Evolutionary conservation across 2,797 vertebrate species (phyloP).

Genomic region (Pachyuromys duprasi): DNA sequence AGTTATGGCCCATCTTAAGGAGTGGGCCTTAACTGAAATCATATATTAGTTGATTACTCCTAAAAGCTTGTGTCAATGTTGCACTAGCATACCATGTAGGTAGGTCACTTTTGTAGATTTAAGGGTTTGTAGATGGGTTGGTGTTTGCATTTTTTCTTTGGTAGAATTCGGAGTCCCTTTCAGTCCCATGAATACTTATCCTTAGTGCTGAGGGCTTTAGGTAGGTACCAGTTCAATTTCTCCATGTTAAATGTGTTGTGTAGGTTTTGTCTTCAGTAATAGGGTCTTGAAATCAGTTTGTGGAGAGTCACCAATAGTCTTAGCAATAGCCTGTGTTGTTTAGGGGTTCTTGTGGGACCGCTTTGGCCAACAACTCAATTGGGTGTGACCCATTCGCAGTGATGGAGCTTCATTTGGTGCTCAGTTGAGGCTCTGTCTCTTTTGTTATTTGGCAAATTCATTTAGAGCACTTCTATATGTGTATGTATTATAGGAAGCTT

Average conservation of each 20-base stretch:
- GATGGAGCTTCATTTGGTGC: background rate
- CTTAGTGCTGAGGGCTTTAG: background rate
- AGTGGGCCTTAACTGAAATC: background rate
- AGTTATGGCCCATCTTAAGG: too few species aligned
- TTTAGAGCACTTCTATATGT: background rate
- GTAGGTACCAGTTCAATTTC: background rate
- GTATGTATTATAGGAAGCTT: background rate
- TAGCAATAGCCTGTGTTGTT: background rate
- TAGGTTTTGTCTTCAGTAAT: background rate
- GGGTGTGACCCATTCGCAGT: background rate
- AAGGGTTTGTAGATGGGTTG: background rate
- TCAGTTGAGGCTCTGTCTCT: background rate
- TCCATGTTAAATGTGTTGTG: background rate
- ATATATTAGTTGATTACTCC: background rate
- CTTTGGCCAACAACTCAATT: background rate
- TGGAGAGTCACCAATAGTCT: background rate
- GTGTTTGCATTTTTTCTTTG: background rate
- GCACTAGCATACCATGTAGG: background rate
- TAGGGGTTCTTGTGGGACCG: background rate
- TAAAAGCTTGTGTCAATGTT: background rate
- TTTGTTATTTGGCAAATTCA: background rate
- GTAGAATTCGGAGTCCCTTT: background rate
- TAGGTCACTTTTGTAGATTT: background rate
- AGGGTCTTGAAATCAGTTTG: background rate
- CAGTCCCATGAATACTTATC: too few species aligned